Conservation (phyloP, 2,113 vertebrate genomes). For the Sinocyclocheilus anophthalmus region DNA sequence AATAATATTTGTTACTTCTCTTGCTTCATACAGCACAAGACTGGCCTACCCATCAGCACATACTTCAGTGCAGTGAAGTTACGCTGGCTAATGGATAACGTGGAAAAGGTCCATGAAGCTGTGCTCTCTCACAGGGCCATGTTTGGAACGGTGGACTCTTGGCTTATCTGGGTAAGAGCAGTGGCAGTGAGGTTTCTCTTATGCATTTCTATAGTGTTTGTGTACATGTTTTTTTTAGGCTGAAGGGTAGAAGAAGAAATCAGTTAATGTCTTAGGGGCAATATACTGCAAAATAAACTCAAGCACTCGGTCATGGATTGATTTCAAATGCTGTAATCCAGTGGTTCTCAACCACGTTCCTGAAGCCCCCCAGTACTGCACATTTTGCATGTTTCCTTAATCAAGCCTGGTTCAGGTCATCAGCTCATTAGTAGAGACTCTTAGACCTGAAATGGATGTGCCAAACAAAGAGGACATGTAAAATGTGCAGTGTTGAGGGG, state of each 20-base stretch:
- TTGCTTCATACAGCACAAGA: conserved; percentile 80
- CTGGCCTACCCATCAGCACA: conserved; percentile 95
- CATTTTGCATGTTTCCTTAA: too few relatives aligned
- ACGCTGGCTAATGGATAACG: conserved; percentile 94
- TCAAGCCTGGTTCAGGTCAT: not conserved
- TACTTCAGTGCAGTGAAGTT: conserved; percentile 98
- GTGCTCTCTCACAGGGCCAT: conserved; percentile 80
- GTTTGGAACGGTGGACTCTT: conserved; percentile 96
- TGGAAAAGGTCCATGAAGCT: conserved; percentile 78
- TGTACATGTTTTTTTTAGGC: not conserved
- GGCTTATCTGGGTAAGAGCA: conserved; percentile 94
- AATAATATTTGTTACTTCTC: not conserved
- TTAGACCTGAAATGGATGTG: not conserved
- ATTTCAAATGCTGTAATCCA: not conserved
- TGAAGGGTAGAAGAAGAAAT: not conserved
- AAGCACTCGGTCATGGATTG: not conserved
- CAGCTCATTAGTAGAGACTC: not conserved
- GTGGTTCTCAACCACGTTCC: not conserved
- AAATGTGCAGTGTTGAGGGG: not conserved
- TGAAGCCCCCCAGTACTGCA: not conserved
- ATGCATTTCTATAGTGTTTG: not conserved
- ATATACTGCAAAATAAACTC: not conserved
- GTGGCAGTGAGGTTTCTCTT: not conserved
- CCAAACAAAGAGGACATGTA: not conserved
- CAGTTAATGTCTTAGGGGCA: not conserved